These are phyloP conservation scores for Sphyrna mokarran DNA, from an alignment of 2,113 vertebrate genomes.

Conservation along the genomic window DNA sequence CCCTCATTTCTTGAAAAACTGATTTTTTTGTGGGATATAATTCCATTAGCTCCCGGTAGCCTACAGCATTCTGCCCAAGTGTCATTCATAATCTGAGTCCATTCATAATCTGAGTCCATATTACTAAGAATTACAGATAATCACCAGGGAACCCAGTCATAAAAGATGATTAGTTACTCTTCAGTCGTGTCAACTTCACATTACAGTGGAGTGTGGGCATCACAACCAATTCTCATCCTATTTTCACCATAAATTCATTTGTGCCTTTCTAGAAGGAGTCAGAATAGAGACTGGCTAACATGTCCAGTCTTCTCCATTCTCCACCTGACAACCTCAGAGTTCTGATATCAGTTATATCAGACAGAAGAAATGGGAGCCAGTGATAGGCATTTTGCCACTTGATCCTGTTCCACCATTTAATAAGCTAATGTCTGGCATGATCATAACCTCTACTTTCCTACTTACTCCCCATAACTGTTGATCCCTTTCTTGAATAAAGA, in stretches of 20 bases:
- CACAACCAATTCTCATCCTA: background rate
- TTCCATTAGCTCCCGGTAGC: background rate
- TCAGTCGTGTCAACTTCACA: background rate
- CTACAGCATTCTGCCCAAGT: background rate
- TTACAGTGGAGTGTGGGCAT: background rate
- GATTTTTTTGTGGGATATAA: background rate
- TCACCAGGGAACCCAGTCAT: background rate
- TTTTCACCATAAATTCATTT: background rate
- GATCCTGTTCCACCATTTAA: no score
- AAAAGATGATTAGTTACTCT: background rate
- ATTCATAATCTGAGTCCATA: background rate
- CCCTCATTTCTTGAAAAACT: background rate
- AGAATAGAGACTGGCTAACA: no score
- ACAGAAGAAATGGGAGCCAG: no score
- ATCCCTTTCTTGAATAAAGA: background rate
- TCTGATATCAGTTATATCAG: background rate
- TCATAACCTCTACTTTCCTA: no score
- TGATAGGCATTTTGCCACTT: no score
- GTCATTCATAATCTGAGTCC: background rate
- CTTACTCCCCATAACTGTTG: no score
- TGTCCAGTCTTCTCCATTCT: background rate
- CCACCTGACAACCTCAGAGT: background rate
- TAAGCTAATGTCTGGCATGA: no score
- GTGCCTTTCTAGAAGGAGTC: background rate
- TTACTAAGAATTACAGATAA: background rate